Conservation (phyloP, 2,113 vertebrate species). For the Propithecus coquereli region DNA sequence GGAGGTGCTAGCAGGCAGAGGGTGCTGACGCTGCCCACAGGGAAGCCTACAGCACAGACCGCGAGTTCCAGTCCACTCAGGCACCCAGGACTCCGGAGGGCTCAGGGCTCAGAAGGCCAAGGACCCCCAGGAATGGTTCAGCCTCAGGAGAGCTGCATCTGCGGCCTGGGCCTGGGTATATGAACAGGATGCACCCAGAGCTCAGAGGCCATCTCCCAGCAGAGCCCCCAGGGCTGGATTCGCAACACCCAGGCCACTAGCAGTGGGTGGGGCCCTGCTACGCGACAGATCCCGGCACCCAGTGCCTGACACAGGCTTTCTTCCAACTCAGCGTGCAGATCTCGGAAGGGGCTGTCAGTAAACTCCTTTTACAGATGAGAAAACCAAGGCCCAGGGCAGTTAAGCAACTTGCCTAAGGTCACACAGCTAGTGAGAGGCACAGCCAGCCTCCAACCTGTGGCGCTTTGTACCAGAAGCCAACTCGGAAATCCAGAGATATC, state of each 20-base stretch:
- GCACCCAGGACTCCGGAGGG: background rate
- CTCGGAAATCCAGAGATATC: background rate
- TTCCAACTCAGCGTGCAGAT: background rate
- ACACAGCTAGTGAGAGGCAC: background rate
- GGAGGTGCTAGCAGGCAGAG: background rate
- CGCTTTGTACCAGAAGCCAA: background rate
- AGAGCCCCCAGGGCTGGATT: background rate
- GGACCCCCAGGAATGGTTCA: background rate
- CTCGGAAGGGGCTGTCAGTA: background rate
- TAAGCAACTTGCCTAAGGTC: background rate
- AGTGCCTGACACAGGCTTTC: background rate
- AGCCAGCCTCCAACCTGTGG: background rate
- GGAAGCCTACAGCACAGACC: background rate
- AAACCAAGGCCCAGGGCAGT: background rate
- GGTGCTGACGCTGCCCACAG: background rate
- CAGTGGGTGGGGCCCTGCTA: fast-evolving
- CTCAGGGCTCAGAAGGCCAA: background rate
- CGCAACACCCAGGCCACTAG: background rate
- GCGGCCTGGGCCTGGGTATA: fast-evolving
- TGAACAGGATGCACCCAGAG: background rate
- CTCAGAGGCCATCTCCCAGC: background rate
- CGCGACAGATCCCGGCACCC: fast-evolving
- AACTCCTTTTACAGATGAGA: background rate
- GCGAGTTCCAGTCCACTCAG: background rate
- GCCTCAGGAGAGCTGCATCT: background rate